phyloP scores from a whole-genome alignment of 2,888 invertebrate species.

The Xestobium rufovillosum region DNA sequence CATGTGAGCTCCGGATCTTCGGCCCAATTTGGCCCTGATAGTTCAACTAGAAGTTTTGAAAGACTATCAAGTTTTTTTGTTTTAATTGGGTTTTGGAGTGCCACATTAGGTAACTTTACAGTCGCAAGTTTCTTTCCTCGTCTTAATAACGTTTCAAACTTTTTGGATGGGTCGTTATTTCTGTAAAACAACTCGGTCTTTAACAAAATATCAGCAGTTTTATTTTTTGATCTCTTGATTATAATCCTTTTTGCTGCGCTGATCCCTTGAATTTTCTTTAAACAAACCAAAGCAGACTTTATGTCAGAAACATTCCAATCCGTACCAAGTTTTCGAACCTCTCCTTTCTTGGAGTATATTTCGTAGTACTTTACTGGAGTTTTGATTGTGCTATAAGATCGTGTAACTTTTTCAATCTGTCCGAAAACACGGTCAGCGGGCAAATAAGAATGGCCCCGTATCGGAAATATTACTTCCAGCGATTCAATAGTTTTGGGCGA shows the following conservation, averaged over 20 bases:
- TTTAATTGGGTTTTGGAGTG: constrained; percentile 14
- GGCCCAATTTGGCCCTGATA: constrained; percentile 14
- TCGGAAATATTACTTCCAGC: constrained; percentile 18
- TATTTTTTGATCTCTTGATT: constrained; percentile 16
- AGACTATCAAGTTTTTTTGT: constrained; percentile 15
- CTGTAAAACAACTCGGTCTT: constrained; percentile 14
- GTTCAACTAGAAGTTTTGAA: constrained; percentile 14
- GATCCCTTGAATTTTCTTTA: constrained; percentile 19
- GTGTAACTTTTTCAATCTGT: neutral
- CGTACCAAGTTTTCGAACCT: constrained; percentile 15
- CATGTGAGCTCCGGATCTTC: constrained; percentile 15
- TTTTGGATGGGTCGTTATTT: constrained; percentile 13
- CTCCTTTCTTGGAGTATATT: constrained; percentile 13
- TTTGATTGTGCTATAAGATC: constrained; percentile 6
- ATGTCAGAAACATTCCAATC: constrained; percentile 11
- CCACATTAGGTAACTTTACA: constrained; percentile 6
- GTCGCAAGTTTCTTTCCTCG: constrained; percentile 9
- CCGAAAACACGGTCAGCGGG: too few relatives aligned
- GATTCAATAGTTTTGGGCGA: constrained; percentile 21
- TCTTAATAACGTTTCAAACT: constrained; percentile 17
- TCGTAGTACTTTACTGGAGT: constrained; percentile 10
- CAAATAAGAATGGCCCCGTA: constrained; percentile 19
- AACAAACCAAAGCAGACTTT: constrained; percentile 15
- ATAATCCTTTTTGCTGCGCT: constrained; percentile 15
- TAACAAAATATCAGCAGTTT: constrained; percentile 4